Base-by-base conservation (phyloP, 1,140 invertebrate genomes). In the Phymorhynchus buccinoides region DNA sequence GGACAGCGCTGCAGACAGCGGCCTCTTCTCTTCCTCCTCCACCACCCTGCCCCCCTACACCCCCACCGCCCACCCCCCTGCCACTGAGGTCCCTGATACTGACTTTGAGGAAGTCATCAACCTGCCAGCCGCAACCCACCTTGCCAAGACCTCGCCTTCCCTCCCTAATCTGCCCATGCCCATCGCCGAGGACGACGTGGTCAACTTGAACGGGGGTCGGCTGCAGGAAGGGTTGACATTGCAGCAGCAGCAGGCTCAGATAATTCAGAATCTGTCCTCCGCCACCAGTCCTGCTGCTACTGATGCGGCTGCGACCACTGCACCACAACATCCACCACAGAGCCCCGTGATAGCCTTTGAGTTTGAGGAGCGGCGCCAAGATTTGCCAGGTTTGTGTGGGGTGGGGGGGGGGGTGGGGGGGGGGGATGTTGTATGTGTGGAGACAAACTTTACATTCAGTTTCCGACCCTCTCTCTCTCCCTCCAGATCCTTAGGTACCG, bases 81-180 rank as follows among this genome's bases (percentile, higher is more conserved):
- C 56, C n/a, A 27, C 18, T 12, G 56, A 62, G 14, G n/a, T 6
- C 22, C n/a, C n/a, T n/a, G 79, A 80, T 35, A 80, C 77, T 41
- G 88, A 90, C 27, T 90, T 91, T 86, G 90, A 91, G 84, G 88
- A 90, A 83, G 80, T 90, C 62, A 91, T 91, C 77, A 90, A 91
- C 87, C 83, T 91, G 52, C 85, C 81, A 44, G 80, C 88, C 37
- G 87, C 62, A 52, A 89, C 88, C 85, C 22, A 62, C 18, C 6
- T 27, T 22, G n/a, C 18, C 56, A 4, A 16, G 18, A 27, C 56
- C 22, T 6, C 56, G 4, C 22, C 56, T 12, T 87, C 87, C 62
- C 79, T 79, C 71, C 62, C 83, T 32, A 66, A 88, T 37, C 85
- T 87, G 9, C 86, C 84, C 66, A 37, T 83, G 18, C 66, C 83